Evolutionary conservation across 2,888 invertebrate genomes (phyloP).

Genomic region (Lasioglossum vierecki): DNA sequence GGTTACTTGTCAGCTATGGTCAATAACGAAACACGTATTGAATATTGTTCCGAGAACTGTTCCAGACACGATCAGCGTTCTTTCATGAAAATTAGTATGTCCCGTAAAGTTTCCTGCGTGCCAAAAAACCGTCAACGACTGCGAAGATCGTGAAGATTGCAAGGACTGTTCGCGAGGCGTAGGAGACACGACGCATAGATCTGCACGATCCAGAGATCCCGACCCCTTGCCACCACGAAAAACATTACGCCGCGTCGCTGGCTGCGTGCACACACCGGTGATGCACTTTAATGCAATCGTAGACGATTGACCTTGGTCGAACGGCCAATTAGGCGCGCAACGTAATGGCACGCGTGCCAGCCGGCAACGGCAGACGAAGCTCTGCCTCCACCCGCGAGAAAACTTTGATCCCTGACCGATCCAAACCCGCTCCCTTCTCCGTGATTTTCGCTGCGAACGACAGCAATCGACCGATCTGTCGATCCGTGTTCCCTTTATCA

Average conservation of each 20-base stretch:
- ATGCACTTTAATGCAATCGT: slow-evolving; percentile 64
- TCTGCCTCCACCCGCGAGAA: slow-evolving; percentile 21
- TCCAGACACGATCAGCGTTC: no score
- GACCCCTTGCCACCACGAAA: slow-evolving; percentile 1
- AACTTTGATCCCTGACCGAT: slow-evolving; percentile 20
- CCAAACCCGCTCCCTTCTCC: neutral
- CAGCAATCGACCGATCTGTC: neutral
- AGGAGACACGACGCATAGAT: neutral
- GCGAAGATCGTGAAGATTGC: neutral
- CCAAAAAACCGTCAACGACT: neutral
- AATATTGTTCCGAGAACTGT: neutral
- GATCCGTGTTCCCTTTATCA: neutral
- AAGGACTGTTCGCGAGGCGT: no score
- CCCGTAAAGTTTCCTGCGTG: neutral
- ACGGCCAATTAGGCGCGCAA: slow-evolving; percentile 55
- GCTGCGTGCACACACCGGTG: slow-evolving; percentile 41
- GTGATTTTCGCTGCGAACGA: neutral
- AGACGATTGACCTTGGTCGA: slow-evolving; percentile 59
- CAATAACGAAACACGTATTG: neutral
- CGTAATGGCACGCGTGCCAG: slow-evolving; percentile 58
- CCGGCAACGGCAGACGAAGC: slow-evolving; percentile 52
- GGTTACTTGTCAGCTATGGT: neutral
- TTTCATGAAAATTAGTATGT: neutral
- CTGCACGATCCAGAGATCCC: neutral
- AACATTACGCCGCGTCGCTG: slow-evolving; percentile 29